phyloP scores from a whole-genome alignment of 2,797 vertebrate genomes.

The Spheniscus humboldti region DNA sequence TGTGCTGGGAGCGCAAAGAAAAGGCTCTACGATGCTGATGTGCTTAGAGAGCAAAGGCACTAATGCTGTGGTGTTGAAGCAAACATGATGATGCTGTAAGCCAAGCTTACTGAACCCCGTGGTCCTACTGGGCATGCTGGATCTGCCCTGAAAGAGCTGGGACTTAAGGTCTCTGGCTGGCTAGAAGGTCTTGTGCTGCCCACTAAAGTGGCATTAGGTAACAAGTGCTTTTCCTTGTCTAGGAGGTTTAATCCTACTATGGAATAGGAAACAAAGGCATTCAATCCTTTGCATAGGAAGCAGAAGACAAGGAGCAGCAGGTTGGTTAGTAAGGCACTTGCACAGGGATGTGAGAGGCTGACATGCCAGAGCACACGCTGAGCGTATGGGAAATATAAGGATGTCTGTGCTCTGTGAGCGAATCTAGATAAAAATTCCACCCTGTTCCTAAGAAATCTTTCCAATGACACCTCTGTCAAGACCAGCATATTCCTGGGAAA shows the following conservation, averaged over 20 bases:
- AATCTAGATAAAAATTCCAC: background rate
- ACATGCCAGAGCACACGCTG: background rate
- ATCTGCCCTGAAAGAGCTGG: background rate
- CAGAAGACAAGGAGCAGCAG: background rate
- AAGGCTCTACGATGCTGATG: background rate
- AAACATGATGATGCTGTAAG: background rate
- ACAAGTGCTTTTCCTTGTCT: background rate
- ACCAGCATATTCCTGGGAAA: background rate
- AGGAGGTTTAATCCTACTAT: background rate
- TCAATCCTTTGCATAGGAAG: background rate
- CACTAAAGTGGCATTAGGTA: background rate
- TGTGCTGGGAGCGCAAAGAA: background rate
- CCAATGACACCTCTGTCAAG: background rate
- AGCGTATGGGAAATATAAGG: background rate
- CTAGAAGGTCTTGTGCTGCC: background rate
- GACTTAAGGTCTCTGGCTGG: background rate
- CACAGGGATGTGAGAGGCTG: background rate
- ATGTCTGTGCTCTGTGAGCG: fast-evolving
- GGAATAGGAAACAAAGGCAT: background rate
- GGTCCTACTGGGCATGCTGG: background rate
- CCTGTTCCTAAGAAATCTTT: background rate
- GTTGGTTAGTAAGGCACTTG: background rate
- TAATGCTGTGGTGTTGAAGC: background rate
- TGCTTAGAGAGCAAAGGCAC: background rate
- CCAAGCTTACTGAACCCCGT: background rate